Percentiles rank a stretch among this genome's conserved stretches.
Evolutionary conservation across 1,140 invertebrate genomes (phyloP).

Genomic region (Solen grandis): DNA sequence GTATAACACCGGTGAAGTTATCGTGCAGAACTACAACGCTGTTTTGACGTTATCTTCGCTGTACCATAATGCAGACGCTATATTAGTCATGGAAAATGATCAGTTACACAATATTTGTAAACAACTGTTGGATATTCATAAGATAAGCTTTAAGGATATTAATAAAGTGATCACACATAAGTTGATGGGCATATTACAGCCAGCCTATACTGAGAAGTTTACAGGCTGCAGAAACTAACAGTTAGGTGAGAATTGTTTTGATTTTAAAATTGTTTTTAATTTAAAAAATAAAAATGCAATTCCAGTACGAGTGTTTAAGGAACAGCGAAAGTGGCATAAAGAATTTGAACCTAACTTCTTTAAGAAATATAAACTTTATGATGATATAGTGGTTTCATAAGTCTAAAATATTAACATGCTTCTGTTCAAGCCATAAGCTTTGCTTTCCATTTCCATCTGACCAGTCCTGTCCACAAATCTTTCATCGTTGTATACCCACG

Average conservation of each 20-base stretch:
- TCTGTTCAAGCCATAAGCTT: too few relatives aligned
- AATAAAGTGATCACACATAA: constrained; percentile 80
- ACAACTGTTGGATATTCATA: constrained; percentile 76
- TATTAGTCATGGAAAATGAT: constrained; percentile 81
- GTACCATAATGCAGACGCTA: constrained; percentile 78
- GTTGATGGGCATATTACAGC: constrained; percentile 77
- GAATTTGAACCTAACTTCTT: too few relatives aligned
- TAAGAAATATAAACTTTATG: too few relatives aligned
- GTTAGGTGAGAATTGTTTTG: constrained; percentile 62
- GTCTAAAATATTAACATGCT: too few relatives aligned
- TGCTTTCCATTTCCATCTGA: too few relatives aligned
- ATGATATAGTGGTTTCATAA: too few relatives aligned
- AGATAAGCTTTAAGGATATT: constrained; percentile 79
- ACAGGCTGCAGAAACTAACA: constrained; percentile 55
- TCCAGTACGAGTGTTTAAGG: too few relatives aligned
- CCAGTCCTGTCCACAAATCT: too few relatives aligned
- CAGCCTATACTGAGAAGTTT: constrained; percentile 60
- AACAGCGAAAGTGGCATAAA: too few relatives aligned
- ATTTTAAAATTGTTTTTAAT: neutral
- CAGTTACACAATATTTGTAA: constrained; percentile 79
- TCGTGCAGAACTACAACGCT: constrained; percentile 82
- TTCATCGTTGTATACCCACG: too few relatives aligned
- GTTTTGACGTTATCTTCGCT: constrained; percentile 80
- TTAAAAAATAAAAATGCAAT: neutral
- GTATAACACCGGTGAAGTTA: constrained; percentile 81